These are phyloP conservation scores for Drosophila triauraria DNA, from an alignment of 1,140 invertebrate genomes.

Conservation along the genomic window DNA sequence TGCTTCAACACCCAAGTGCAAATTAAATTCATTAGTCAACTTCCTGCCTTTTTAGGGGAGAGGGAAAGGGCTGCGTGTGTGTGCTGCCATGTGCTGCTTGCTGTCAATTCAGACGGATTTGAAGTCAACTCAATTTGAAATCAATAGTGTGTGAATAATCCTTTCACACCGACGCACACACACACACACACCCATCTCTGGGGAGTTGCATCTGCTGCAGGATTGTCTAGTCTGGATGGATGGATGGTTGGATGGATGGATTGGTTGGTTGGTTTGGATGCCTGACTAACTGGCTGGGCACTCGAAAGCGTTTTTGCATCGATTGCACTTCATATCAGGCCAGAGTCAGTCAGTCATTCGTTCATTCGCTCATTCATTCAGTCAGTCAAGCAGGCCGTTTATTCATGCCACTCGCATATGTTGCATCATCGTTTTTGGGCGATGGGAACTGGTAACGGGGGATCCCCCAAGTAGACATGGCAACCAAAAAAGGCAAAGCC, in stretches of 20 bases:
- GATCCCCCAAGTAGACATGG: slow-evolving; percentile 44
- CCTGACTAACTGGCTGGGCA: slow-evolving; percentile 19
- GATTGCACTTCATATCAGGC: slow-evolving; percentile 80
- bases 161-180: slow-evolving; percentile 70
- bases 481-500: slow-evolving; percentile 68
- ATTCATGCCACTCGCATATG: slow-evolving; percentile 80
- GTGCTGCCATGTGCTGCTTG: slow-evolving; percentile 70
- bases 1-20: slow-evolving; percentile 79
- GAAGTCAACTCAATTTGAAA: slow-evolving; percentile 84
- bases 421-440: slow-evolving; percentile 53
- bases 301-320: slow-evolving; percentile 82
- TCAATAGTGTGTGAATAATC: slow-evolving; percentile 84
- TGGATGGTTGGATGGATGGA: slow-evolving; percentile 6
- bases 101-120: slow-evolving; percentile 83
- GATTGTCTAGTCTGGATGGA: slow-evolving; percentile 44
- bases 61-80: slow-evolving; percentile 5
- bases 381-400: slow-evolving; percentile 54
- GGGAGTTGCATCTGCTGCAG: slow-evolving; percentile 54
- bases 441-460: not conserved
- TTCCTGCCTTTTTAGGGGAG: slow-evolving; percentile 53
- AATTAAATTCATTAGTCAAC: slow-evolving; percentile 84
- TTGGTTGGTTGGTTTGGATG: slow-evolving; percentile 1
- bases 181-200: slow-evolving; percentile 1
- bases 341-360: slow-evolving; percentile 51
- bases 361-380: slow-evolving; percentile 41